A percentile compares a stretch with the other conserved stretches of the same genome.
phyloP scores from a whole-genome alignment of 2,113 vertebrate species.

The cat (Felis catus) region DNA sequence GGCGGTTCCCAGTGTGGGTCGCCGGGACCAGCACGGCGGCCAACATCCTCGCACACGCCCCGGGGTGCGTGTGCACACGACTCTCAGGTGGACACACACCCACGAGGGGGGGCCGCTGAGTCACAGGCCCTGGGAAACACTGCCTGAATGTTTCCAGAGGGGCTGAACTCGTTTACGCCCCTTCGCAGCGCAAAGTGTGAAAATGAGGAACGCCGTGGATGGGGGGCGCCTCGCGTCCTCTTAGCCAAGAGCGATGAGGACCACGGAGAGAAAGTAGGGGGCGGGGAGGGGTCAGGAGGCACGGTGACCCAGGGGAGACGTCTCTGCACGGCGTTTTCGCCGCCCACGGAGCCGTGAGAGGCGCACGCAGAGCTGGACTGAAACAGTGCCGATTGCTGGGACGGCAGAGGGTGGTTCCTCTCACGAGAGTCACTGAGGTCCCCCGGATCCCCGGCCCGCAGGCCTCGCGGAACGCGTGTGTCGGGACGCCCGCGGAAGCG shows the following conservation, averaged over 20 bases:
- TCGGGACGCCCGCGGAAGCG: background rate
- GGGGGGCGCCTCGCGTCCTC: background rate
- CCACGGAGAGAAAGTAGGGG: background rate
- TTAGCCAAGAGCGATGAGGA: no score
- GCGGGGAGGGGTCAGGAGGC: background rate
- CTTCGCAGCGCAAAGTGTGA: background rate
- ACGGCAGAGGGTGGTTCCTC: background rate
- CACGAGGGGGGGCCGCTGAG: background rate
- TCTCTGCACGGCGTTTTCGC: background rate
- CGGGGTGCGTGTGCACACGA: background rate
- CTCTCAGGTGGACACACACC: background rate
- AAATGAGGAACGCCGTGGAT: background rate
- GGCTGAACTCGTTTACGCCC: background rate
- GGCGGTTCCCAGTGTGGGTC: background rate
- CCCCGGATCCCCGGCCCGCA: fast-evolving
- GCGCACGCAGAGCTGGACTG: no score
- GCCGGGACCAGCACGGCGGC: background rate
- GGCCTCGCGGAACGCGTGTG: background rate
- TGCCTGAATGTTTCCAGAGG: background rate
- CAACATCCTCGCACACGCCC: background rate
- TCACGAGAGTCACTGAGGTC: background rate
- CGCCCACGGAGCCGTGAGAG: background rate
- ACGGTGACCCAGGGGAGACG: background rate
- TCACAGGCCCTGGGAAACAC: background rate
- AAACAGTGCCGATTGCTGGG: background rate